phyloP scores from a whole-genome alignment of 2,113 vertebrate genomes.

The Thomomys bottae region DNA sequence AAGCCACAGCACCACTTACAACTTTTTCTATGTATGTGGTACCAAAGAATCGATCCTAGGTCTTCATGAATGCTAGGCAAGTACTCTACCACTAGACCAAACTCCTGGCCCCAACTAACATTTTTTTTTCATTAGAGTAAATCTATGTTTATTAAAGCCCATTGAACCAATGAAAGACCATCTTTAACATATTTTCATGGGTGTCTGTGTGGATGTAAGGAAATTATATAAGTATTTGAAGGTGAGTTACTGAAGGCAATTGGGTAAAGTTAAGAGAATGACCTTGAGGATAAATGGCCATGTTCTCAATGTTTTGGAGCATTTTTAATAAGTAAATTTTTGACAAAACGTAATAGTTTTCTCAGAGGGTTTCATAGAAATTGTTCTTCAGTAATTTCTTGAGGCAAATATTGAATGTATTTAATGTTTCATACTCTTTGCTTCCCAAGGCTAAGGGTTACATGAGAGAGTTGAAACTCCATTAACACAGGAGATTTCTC shows the following conservation, averaged over 20 bases:
- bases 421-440: neutral
- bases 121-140: neutral
- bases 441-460: neutral
- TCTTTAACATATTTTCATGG: neutral
- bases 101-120: too few species aligned
- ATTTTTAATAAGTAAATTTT: neutral
- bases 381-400: neutral
- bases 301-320: neutral
- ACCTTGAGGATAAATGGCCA: neutral
- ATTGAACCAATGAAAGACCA: neutral
- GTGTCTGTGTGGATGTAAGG: too few species aligned
- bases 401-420: neutral
- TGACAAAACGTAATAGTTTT: neutral
- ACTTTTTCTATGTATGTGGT: too few species aligned
- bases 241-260: neutral
- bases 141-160: neutral
- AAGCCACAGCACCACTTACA: too few species aligned
- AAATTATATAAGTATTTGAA: neutral
- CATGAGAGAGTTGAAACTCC: neutral
- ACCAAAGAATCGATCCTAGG: too few species aligned
- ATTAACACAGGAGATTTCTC: neutral
- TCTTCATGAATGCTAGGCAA: too few species aligned
- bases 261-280: neutral
- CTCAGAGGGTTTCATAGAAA: neutral
- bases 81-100: too few species aligned